These are phyloP conservation scores for Rhegmatorhina hoffmannsi DNA, from an alignment of 2,113 vertebrate genomes.

Conservation along the genomic window DNA sequence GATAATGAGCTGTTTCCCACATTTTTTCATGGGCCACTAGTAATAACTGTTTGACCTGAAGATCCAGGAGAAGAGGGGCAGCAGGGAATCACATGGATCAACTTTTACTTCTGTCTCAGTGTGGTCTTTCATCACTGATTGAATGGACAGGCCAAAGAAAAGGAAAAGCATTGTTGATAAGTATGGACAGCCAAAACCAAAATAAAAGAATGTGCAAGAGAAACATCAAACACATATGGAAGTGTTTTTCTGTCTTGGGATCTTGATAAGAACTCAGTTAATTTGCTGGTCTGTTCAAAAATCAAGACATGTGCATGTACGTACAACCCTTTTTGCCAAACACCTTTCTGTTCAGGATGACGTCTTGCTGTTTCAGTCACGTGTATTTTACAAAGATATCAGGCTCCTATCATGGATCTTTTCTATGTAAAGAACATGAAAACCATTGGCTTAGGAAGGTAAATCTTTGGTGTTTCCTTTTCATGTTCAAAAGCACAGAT, in stretches of 20 bases:
- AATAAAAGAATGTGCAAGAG: background rate
- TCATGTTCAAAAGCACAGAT: conserved; percentile 32
- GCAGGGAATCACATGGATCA: background rate
- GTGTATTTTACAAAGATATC: background rate
- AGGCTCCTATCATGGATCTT: background rate
- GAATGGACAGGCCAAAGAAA: conserved; percentile 8
- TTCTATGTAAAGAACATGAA: background rate
- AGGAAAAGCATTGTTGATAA: background rate
- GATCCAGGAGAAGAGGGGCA: background rate
- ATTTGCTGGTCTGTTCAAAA: background rate
- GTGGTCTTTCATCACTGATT: background rate
- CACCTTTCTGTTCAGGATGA: background rate
- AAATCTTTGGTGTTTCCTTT: conserved; percentile 20
- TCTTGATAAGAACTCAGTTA: background rate
- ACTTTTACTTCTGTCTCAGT: conserved; percentile 17
- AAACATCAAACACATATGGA: background rate
- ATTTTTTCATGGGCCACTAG: background rate
- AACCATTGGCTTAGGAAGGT: background rate
- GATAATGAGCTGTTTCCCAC: background rate
- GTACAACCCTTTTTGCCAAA: background rate
- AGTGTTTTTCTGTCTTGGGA: background rate
- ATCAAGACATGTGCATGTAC: background rate
- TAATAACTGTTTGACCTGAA: background rate
- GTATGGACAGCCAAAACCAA: background rate
- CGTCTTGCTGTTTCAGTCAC: background rate